Base-by-base conservation (phyloP, 2,888 invertebrate species). In the Leucophenga maculata region DNA sequence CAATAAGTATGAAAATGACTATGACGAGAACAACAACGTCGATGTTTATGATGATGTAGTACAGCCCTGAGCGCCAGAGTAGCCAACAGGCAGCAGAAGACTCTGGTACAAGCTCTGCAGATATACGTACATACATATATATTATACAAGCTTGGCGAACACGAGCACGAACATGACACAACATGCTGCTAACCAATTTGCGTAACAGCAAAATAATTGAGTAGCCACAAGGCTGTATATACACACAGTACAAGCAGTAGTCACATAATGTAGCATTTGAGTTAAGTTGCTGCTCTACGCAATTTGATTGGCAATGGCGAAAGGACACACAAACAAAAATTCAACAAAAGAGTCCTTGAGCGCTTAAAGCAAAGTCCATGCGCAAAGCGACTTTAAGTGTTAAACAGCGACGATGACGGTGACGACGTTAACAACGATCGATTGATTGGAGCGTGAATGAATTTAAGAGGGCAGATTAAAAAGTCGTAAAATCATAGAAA, bases 191-290 rank as follows among this genome's bases (percentile, higher is more conserved):
- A 48, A 76, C 75, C 82, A 83, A 80, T 83, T 83, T 80, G 77
- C 73, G 73, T 76, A 83, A 78, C 77, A 82, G 77, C 74, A 78
- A 79, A 80, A 82, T 80, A 80, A 80, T 83, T 80, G 82, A 80
- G 82, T 80, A 78, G 76, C 72, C 78, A 75, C 75, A 79, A 73
- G 16, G 64, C 64, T 39, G 50, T 18, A 62, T 66, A 68, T 26
- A 67, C 66, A 59, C 18, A 32, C 48, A 66, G 46, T 54, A 48
- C 44, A 6, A 13, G 46, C 6, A 50, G 18, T 18, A 16, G 16
- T 46, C 46, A 46, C 46, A 46, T 13, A 18, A n/a, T 18, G 16
- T 50, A 50, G 50, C 39, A 39, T 39, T 39, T 39, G 8, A 39
- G 39, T 39, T 11, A 8, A 11, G 39, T 6, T 39, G 9, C 26